Conservation (phyloP, 2,888 invertebrate genomes). For the Eledona agricola region DNA sequence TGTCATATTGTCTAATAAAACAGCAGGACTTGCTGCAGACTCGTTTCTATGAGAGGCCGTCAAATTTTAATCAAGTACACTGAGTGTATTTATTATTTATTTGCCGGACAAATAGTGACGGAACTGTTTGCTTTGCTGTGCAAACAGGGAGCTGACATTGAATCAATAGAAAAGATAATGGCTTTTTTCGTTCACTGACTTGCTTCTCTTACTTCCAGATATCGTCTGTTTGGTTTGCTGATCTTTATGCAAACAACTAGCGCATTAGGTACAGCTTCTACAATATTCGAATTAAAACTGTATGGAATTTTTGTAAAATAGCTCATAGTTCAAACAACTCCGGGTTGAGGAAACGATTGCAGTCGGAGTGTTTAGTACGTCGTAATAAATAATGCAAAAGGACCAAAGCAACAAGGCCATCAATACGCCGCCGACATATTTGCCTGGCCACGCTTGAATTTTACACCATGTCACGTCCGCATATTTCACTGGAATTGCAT, state of each 20-base stretch:
- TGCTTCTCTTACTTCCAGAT: background rate
- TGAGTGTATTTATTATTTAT: conserved; percentile 20
- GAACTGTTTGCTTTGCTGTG: conserved; percentile 17
- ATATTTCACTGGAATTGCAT: conserved; percentile 2
- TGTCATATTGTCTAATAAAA: too few species aligned
- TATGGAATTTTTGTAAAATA: too few species aligned
- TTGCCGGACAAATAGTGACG: conserved; percentile 9
- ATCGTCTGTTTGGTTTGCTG: too few species aligned
- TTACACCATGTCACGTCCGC: conserved; percentile 2
- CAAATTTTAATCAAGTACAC: conserved; percentile 15
- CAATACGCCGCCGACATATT: too few species aligned
- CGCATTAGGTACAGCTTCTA: too few species aligned
- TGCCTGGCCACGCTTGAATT: conserved; percentile 1
- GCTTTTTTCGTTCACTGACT: conserved; percentile 9
- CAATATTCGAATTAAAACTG: too few species aligned
- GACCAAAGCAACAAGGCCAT: background rate
- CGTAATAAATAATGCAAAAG: too few species aligned
- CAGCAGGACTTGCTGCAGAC: too few species aligned
- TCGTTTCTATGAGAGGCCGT: background rate
- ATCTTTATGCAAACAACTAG: too few species aligned
- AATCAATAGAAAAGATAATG: conserved; percentile 27
- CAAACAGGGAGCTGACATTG: conserved; percentile 24
- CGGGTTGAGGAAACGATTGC: too few species aligned
- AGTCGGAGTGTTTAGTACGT: too few species aligned
- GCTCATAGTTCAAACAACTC: too few species aligned